Base-by-base conservation (phyloP, 2,113 vertebrate species). In the Syrrhaptes paradoxus region DNA sequence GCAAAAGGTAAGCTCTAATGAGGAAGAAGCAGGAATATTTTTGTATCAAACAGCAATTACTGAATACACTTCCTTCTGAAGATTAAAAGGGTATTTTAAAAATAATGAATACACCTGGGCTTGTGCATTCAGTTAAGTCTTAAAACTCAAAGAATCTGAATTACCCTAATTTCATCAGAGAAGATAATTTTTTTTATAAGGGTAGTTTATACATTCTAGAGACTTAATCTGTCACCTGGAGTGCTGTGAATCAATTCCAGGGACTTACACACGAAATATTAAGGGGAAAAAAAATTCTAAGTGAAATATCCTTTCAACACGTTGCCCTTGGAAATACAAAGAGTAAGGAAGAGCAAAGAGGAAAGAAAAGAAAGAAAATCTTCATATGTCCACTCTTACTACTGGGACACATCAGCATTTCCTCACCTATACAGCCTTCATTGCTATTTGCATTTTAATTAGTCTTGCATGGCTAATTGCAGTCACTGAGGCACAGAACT, bases 171-270 rank as follows among this genome's bases (percentile, higher is more conserved):
- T 90, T 75, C n/a, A 29, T 73, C 55, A 25, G 52, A 74, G 66
- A 87, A 79, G 34, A 74, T 41, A 16, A 46, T 24, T 51, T 36
- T 70, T 36, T 92, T 86, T 71, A 2, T 76, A 70, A 87, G n/a
- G 49, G 16, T 49, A 77, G 55, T 67, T 78, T 74, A 83, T 70
- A 76, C 13, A 58, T 90, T 70, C 20, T 61, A 79, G 91, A 92
- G 59, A 86, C 54, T 89, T 93, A 78, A 91, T 89, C 49, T 78
- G 45, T 91, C 79, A 91, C 91, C 75, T 73, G 51, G 54, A 93
- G 66, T 14, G 34, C 49, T 65, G 24, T 68, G 80, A 88, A 68
- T 46, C 41, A 67, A 41, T 81, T 85, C 88, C 84, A 91, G 61
- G 29, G 36, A 74, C 34, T 59, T 62, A 32, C 65, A 75, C 7